Evolutionary conservation across 2,113 vertebrate species (phyloP), one percentile per base, ranked within the genome.

Genomic region (Amblyopsis rosae): DNA sequence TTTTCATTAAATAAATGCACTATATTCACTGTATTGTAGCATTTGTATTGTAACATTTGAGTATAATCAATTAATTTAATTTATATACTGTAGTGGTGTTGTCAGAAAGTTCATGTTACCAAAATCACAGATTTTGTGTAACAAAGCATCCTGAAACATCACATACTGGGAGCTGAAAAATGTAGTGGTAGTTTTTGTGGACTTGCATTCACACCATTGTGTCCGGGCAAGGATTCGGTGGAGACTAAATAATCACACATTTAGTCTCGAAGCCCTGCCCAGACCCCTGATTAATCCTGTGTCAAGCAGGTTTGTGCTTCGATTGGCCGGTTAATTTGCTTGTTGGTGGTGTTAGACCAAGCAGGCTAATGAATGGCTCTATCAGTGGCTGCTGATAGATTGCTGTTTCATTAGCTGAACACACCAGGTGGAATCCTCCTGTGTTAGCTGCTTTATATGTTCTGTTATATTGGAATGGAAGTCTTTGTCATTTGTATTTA

Each of bases 401-500:
- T 77, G 73, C 79, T 53, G 59, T 73, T 82, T 82, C 45, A 57
- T 72, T 48, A 62, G 72, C 62, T 33, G 65, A 81, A 78, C 72
- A 76, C 32, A 9, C 6, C 16, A 33, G 70, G 67, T 73, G 46
- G 54, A 79, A 76, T 76, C 69, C 58, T 67, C 82, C 48, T 54
- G 47, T 6, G 4, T 13, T 12, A 41, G 6, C 65, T 62, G 83
- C 77, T 81, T 80, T 85, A 80, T 80, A 88, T 90, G 89, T 90
- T 77, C 80, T 60, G 33, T 62, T 83, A 82, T 81, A 90, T 90
- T 90, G 88, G 84, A 89, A 89, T 75, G 70, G 89, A 88, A 87
- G 84, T 84, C 87, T 90, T 90, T 91, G 89, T 90, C 88, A 88
- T 79, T 86, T 89, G 87, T 90, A 89, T 90, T 90, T 90, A 90